Conservation (phyloP, 2,113 vertebrate species). For the Trichechus manatus region DNA sequence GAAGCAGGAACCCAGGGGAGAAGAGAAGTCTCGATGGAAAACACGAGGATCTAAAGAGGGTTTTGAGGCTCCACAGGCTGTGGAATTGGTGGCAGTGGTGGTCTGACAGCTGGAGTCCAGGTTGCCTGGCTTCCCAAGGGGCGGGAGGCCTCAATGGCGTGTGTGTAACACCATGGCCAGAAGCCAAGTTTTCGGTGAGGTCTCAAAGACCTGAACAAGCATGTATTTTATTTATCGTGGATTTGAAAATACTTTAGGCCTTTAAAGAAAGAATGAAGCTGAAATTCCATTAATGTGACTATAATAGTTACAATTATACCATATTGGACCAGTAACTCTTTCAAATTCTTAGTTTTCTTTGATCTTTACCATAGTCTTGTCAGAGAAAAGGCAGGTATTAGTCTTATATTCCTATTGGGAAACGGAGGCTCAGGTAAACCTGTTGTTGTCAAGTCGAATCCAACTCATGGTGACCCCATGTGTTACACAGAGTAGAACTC, state of each 20-base stretch:
- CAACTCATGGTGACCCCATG: not conserved
- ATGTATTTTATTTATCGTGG: conserved; percentile 15
- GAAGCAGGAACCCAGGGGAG: not conserved
- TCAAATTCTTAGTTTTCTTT: not conserved
- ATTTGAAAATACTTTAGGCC: not conserved
- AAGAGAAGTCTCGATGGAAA: not conserved
- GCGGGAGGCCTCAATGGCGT: not conserved
- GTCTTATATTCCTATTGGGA: not conserved
- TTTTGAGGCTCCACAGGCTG: not conserved
- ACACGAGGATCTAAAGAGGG: not conserved
- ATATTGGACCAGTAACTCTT: not conserved
- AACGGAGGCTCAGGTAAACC: not conserved
- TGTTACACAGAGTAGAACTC: not conserved
- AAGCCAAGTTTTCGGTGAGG: not conserved
- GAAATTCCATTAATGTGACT: not conserved
- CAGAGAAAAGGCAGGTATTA: not conserved
- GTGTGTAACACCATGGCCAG: not conserved
- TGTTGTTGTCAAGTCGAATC: not conserved
- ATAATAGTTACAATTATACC: not conserved
- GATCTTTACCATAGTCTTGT: not conserved
- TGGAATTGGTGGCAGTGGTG: not conserved
- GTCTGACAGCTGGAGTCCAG: accelerated
- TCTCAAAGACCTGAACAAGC: not conserved
- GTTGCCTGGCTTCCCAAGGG: not conserved
- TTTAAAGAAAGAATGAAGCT: conserved; percentile 27